Evolutionary conservation across 2,113 vertebrate species (phyloP), one percentile per base, ranked within the genome.

Genomic region (Excalfactoria chinensis): DNA sequence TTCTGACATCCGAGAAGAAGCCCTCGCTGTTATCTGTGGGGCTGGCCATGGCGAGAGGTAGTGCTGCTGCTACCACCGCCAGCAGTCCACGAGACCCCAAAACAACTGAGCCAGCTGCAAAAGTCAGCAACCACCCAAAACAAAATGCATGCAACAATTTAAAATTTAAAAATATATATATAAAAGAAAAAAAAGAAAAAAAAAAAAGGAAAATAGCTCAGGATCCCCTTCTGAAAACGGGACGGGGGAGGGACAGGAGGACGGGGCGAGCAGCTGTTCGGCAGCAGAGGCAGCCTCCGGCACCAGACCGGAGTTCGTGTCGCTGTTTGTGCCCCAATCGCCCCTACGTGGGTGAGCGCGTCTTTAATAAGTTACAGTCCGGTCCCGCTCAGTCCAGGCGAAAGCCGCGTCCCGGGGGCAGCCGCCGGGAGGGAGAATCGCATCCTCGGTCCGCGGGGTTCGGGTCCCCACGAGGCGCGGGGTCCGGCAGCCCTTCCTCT

Each of bases 1-100:
- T 99, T 95, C 98, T 98, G 97, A 99, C 98, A 96, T 98, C 98
- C 17, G 98, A 98, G 97, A 98, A 98, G 96, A 98, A 98, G 75
- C 98, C 98, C 91, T 98, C 97, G 32, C 97, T 97, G 63, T 92
- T 93, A 83, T 98, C 98, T 28, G 97, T 98, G 75, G 98, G 98
- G 92, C 98, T 98, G 77, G 98, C 98, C 98, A 98, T 98, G 96
- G 91, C 80, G 89, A 72, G 90, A 64, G 58, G 56, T 2, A 4
- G 59, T 21, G 78, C 70, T 73, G 92, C 86, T 84, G 79, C 35
- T 86, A 77, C 46, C 34, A 71, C 84, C 87, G 91, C 56, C 48
- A 14, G 4, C 80, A 84, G 89, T 60, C 73, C 22, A 19, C 60
- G 22, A 94, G 70, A 88, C 80, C 84, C 86, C 90, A 46, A 51